Base-by-base conservation (phyloP, 2,113 vertebrate species). In the Oryzias curvinotus region DNA sequence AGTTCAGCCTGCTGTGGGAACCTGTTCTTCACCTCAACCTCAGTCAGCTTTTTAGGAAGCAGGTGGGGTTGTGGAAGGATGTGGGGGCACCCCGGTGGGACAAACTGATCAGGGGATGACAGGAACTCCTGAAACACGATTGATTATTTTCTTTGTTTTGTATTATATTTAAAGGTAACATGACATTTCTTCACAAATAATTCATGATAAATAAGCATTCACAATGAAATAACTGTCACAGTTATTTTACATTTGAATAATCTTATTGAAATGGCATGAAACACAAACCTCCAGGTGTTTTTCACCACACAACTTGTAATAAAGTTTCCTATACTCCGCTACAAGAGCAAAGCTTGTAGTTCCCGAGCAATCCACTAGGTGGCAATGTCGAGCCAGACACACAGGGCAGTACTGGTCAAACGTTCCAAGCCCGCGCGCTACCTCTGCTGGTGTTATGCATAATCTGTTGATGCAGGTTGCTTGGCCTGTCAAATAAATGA, bases 371-470 rank as follows among this genome's bases (percentile, higher is more conserved):
- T 99, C 95, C 47, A 91, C 68, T 51, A 98, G 72, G 73, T 98
- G 94, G 1, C 71, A n/a, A 10, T 86, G 87, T 57, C 95, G 93
- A 72, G 93, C 94, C 59, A 98, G 87, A 75, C 93, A 97, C 56
- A 99, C 93, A 0, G 96, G 95, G 78, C 97, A 98, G 81, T 95
- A 96, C 25, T 93, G 92, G 5, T 78, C 90, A 86, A 95, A 97
- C 73, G 95, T 93, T 28, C 96, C 96, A 57, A 98, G 91, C 0
- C 87, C 91, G 56, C 68, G 57, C 57, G 85, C 75, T 71, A 98
- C 85, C 72, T 98, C 95, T 19, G 85, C 30, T 0, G 94, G 94
- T 52, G 92, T 94, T 81, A 99, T 90, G 14, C 95, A 96, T 65
- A 98, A 73, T 73, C 88, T 92, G 73, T 92, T 85, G 83, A 99